phyloP scores from a whole-genome alignment of 2,888 invertebrate species.

The Agonopterix arenella region DNA sequence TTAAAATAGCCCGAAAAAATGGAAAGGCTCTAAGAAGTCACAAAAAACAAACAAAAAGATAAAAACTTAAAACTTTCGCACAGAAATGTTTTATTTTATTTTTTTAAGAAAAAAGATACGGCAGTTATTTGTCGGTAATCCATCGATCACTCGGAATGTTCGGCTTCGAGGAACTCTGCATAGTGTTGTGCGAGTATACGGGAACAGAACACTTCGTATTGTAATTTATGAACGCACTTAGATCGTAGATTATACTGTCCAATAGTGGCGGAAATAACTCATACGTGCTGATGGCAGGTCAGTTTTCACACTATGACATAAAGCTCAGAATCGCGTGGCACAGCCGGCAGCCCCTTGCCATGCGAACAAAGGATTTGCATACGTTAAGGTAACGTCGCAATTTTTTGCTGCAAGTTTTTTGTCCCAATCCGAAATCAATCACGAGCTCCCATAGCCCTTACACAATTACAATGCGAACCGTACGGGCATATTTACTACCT shows the following conservation, averaged over 20 bases:
- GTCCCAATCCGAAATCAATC: slow-evolving; percentile 16
- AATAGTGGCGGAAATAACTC: no score
- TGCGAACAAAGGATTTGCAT: slow-evolving; percentile 31
- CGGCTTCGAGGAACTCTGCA: no score
- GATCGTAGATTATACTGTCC: slow-evolving; percentile 13
- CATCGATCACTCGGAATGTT: slow-evolving; percentile 11
- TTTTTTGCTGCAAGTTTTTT: slow-evolving; percentile 24
- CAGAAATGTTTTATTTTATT: no score
- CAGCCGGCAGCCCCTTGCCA: neutral
- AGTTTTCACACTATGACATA: neutral
- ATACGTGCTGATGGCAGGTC: neutral
- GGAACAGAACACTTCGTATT: slow-evolving; percentile 7
- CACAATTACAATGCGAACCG: no score
- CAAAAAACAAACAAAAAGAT: no score
- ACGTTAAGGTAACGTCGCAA: slow-evolving; percentile 13
- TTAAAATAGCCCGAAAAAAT: no score
- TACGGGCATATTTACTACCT: no score
- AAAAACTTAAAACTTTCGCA: no score
- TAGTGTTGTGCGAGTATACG: neutral
- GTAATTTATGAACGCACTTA: slow-evolving; percentile 18
- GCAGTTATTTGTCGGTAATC: neutral
- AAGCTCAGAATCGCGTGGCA: neutral
- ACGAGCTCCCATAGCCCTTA: slow-evolving; percentile 6
- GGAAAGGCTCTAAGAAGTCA: no score
- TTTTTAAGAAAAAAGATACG: neutral